Base-by-base conservation (phyloP, 2,113 vertebrate species). In the Amblyopsis rosae region DNA sequence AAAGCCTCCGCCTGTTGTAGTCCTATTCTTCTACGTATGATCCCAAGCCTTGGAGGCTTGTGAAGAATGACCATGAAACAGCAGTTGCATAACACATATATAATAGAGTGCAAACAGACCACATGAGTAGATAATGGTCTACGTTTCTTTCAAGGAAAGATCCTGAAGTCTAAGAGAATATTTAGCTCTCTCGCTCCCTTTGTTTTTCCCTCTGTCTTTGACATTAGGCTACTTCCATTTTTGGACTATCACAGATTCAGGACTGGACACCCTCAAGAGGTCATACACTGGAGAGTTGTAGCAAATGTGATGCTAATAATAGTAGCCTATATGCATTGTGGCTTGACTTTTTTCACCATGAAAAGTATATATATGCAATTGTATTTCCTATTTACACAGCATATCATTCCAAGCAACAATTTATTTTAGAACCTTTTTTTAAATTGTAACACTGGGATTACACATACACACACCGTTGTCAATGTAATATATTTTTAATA, bases 1-100 rank as follows among this genome's bases (percentile, higher is more conserved):
- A 82, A 82, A 82, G 72, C 73, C 70, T 81, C 77, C 81, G 88
- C 89, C 89, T 89, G 89, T 90, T 87, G 87, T 82, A 57, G 77
- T 78, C 80, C 68, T 56, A 69, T 80, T 80, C 82, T 87, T 85
- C 84, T 81, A 82, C 73, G 48, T 82, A 83, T 73, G 69, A 79
- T 71, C 65, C 49, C 3, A 45, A 80, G 80, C 83, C 83, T 80
- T 57, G 35, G 0, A 82, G 86, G 82, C 88, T 77, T 67, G 62
- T 58, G 82, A 80, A 78, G 69, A 88, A 83, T 41, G 35, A 6
- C 35, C 35, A 41, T 41, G 84, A 73, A 87, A 76, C 70, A 77
- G 75, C 57, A 19, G 73, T 89, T 89, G 85, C 82, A 56, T 88
- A 90, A 90, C 72, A 8, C 32, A 26, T 60, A 70, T 70, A 82